Conservation (phyloP, 2,113 vertebrate genomes). For the Cygnus atratus region DNA sequence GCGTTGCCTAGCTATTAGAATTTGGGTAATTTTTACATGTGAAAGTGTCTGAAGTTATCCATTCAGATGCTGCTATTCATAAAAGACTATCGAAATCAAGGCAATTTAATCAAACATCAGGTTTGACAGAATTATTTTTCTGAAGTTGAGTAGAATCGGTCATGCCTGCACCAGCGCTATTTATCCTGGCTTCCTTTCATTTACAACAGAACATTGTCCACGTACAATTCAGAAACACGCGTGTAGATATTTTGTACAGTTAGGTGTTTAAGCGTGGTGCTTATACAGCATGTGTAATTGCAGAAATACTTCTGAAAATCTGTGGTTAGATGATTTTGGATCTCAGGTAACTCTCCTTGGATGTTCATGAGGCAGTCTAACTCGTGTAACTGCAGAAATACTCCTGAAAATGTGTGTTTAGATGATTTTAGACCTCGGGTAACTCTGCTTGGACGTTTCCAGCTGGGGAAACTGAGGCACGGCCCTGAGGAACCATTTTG, state of each 20-base stretch:
- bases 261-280: background rate
- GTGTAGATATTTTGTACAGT: background rate
- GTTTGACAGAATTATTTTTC: background rate
- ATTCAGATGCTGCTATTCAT: background rate
- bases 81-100: background rate
- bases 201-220: rapidly evolving
- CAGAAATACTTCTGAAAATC: background rate
- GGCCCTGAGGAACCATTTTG: rapidly evolving
- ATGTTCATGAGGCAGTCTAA: too few species aligned
- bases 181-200: background rate
- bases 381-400: background rate
- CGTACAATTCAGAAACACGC: background rate
- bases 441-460: too few species aligned
- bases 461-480: background rate
- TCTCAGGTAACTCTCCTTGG: too few species aligned
- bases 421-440: too few species aligned
- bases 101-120: background rate
- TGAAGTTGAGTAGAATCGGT: background rate
- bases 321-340: background rate
- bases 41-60: background rate
- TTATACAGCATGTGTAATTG: rapidly evolving
- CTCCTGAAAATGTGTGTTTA: background rate
- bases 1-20: background rate
- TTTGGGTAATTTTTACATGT: background rate
- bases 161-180: rapidly evolving